A percentile compares a stretch with the other conserved stretches of the same genome.
These are phyloP conservation scores for Eupelmus urozonus DNA, from an alignment of 2,888 invertebrate species.

Conservation along the genomic window DNA sequence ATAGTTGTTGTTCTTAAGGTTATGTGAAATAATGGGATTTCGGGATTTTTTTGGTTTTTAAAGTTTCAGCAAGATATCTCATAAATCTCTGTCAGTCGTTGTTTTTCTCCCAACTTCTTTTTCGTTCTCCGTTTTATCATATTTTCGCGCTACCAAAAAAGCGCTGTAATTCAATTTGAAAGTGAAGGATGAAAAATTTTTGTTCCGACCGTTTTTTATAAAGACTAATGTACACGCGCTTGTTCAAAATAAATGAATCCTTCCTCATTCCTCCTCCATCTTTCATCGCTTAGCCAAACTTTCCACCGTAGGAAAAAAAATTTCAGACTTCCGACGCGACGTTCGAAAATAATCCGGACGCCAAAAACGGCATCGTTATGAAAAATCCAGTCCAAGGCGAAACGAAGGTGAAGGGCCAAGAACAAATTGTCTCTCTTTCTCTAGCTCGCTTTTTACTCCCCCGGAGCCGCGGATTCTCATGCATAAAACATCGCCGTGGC, in stretches of 20 bases:
- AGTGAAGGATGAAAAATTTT: background rate
- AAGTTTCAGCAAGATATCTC: background rate
- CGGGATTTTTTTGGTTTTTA: background rate
- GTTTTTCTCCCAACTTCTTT: background rate
- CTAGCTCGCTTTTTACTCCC: background rate
- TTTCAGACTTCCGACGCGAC: no score
- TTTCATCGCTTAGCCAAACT: no score
- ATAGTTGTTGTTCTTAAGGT: no score
- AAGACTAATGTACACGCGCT: background rate
- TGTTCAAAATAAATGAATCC: no score
- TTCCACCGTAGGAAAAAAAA: no score
- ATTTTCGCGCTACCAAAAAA: no score
- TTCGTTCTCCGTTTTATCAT: background rate
- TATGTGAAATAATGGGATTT: no score
- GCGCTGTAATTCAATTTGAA: background rate
- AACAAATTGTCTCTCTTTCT: slow-evolving; percentile 36
- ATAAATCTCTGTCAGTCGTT: background rate
- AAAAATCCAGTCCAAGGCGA: background rate
- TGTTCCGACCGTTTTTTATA: background rate
- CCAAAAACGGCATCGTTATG: no score
- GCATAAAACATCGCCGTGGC: slow-evolving; percentile 71
- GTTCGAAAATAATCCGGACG: no score
- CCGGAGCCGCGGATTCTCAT: slow-evolving; percentile 60
- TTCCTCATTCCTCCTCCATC: no score
- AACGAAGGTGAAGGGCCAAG: background rate